Evolutionary conservation across 2,797 vertebrate species (phyloP).

Genomic region (Melanotaenia boesemani): DNA sequence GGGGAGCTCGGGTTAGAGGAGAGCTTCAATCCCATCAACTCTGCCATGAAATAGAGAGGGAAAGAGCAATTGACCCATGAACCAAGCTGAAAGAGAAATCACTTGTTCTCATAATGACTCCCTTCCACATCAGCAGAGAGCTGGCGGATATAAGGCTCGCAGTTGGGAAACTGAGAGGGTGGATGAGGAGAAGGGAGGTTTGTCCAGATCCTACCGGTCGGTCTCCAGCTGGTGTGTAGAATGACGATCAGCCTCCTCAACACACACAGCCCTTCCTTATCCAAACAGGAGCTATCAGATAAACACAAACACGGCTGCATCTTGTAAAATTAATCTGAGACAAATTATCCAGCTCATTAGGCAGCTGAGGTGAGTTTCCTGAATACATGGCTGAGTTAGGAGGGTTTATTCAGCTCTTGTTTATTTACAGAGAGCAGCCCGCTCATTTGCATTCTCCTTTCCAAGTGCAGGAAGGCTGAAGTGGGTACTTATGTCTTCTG

Average conservation of each 20-base stretch:
- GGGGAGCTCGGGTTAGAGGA: conserved; percentile 71
- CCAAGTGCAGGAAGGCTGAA: conserved; percentile 68
- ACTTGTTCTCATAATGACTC: conserved; percentile 78
- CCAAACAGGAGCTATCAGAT: conserved; percentile 65
- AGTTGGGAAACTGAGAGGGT: conserved; percentile 50
- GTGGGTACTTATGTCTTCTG: conserved; percentile 73
- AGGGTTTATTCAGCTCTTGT: conserved; percentile 62
- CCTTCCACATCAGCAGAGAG: conserved; percentile 66
- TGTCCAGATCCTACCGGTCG: conserved; percentile 60
- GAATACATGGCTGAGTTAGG: conserved; percentile 52
- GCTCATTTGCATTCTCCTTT: conserved; percentile 73
- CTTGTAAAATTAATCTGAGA: conserved; percentile 68
- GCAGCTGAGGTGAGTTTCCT: conserved; percentile 69
- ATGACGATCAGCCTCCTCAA: conserved; percentile 51
- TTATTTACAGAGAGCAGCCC: conserved; percentile 66
- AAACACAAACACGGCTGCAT: conserved; percentile 68
- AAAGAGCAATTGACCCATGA: conserved; percentile 83
- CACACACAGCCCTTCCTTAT: conserved; percentile 20
- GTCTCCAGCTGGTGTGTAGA: conserved; percentile 64
- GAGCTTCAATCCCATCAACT: conserved; percentile 77
- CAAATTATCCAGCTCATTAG: conserved; percentile 73
- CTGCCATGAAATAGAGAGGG: conserved; percentile 75
- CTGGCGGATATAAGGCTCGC: conserved; percentile 49
- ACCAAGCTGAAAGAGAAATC: conserved; percentile 79
- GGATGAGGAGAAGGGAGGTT: conserved; percentile 44